phyloP scores from a whole-genome alignment of 2,888 invertebrate species.

The Onthophagus sagittarius region DNA sequence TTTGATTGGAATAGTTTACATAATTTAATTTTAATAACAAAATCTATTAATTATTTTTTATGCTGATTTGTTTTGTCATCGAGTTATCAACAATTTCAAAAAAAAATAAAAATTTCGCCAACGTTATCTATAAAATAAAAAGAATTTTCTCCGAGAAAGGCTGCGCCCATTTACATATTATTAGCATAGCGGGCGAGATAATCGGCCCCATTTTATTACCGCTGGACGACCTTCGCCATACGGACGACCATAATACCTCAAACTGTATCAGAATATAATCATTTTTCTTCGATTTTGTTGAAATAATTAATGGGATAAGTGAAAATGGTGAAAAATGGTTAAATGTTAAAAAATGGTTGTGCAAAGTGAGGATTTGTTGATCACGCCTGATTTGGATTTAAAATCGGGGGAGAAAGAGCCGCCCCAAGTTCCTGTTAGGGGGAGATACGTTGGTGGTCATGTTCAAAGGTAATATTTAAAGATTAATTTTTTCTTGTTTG shows the following conservation, averaged over 20 bases:
- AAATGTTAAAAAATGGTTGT: not conserved
- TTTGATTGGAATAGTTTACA: too few species aligned
- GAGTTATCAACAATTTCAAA: not conserved
- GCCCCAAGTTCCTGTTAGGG: slow-evolving; percentile 2
- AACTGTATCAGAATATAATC: not conserved
- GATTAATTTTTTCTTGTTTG: not conserved
- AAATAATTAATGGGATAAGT: not conserved
- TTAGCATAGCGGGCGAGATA: not conserved
- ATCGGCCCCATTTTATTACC: not conserved
- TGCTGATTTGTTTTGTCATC: too few species aligned
- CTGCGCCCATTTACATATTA: not conserved
- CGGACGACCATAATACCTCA: not conserved
- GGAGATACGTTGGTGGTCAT: not conserved
- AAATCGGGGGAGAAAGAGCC: not conserved
- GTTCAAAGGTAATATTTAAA: not conserved
- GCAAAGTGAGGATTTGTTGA: not conserved
- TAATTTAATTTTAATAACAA: too few species aligned
- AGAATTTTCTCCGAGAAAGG: not conserved
- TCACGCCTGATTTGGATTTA: not conserved
- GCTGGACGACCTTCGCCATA: not conserved
- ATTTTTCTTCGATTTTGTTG: not conserved
- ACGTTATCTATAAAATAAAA: not conserved
- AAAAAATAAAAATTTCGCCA: not conserved
- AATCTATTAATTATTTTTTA: too few species aligned
- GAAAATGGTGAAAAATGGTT: not conserved